A percentile compares a stretch with the other conserved stretches of the same genome.
Conservation (phyloP, 2,888 invertebrate species). For the Argyresthia albistria region DNA sequence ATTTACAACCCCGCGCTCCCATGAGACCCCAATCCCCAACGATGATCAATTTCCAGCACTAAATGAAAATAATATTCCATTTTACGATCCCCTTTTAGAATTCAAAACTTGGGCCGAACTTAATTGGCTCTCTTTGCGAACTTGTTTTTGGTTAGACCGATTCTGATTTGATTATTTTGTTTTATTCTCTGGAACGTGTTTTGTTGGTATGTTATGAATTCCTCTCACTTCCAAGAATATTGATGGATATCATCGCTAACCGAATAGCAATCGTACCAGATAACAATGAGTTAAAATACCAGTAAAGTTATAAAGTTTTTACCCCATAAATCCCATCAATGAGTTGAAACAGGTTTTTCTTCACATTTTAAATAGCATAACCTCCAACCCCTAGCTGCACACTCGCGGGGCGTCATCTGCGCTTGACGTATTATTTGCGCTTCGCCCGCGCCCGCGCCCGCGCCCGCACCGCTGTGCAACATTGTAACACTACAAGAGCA, state of each 20-base stretch:
- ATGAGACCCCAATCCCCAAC: constrained; percentile 27
- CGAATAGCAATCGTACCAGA: too few relatives aligned
- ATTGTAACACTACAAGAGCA: neutral
- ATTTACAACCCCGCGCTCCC: constrained; percentile 42
- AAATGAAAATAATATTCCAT: constrained; percentile 52
- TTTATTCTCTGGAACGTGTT: neutral
- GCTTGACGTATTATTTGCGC: constrained; percentile 42
- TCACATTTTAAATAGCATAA: neutral
- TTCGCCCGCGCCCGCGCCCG: constrained; percentile 40
- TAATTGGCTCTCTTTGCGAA: constrained; percentile 27
- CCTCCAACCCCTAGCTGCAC: too few relatives aligned
- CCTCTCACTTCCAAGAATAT: too few relatives aligned
- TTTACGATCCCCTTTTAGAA: constrained; percentile 26
- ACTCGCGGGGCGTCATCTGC: constrained; percentile 31
- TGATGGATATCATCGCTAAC: too few relatives aligned
- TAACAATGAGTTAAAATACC: too few relatives aligned
- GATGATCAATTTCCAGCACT: constrained; percentile 52
- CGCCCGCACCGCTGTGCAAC: neutral
- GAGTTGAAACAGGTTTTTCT: constrained; percentile 3
- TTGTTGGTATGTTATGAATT: neutral
- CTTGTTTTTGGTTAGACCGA: constrained; percentile 12
- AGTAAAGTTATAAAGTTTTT: too few relatives aligned
- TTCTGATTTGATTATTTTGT: constrained; percentile 7
- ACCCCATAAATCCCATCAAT: neutral
- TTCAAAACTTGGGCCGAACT: constrained; percentile 15